Percentiles rank a stretch among this genome's conserved stretches.
phyloP scores from a whole-genome alignment of 2,113 vertebrate genomes.

The Catharus fuscescens region DNA sequence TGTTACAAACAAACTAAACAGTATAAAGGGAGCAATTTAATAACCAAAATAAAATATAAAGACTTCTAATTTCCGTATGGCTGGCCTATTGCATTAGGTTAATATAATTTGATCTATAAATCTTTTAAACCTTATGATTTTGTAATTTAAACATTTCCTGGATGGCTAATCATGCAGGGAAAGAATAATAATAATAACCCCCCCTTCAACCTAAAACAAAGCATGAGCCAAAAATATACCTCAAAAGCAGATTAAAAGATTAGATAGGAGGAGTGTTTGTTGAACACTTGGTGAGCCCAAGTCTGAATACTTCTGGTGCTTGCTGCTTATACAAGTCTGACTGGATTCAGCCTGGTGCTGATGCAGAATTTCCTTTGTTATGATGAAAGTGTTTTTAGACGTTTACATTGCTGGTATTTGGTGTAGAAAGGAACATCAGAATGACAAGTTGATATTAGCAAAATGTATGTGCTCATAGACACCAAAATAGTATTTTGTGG shows the following conservation, averaged over 20 bases:
- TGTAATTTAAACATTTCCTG: conserved; percentile 85
- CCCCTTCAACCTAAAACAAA: conserved; percentile 36
- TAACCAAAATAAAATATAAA: conserved; percentile 76
- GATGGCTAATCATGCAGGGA: conserved; percentile 79
- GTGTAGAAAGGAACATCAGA: conserved; percentile 17
- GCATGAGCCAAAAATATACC: conserved; percentile 48
- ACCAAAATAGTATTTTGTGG: conserved; percentile 67
- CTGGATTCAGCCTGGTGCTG: conserved; percentile 49
- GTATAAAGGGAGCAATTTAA: conserved; percentile 75
- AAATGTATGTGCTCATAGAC: conserved; percentile 55
- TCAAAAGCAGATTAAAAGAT: conserved; percentile 60
- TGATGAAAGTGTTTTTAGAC: conserved; percentile 55
- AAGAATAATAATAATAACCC: conserved; percentile 55
- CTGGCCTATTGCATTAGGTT: conserved; percentile 78
- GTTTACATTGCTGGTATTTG: conserved; percentile 34
- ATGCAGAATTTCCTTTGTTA: conserved; percentile 74
- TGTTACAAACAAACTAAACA: conserved; percentile 71
- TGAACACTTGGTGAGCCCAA: not conserved
- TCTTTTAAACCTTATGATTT: conserved; percentile 81
- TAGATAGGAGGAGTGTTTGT: conserved; percentile 29
- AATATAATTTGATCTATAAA: conserved; percentile 80
- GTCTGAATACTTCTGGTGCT: conserved; percentile 54
- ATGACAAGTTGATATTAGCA: conserved; percentile 65
- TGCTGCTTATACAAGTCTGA: conserved; percentile 51
- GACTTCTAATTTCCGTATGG: conserved; percentile 79